Evolutionary conservation across 2,113 vertebrate genomes (phyloP), one percentile per base, ranked within the genome.

Genomic region (Callipepla squamata): DNA sequence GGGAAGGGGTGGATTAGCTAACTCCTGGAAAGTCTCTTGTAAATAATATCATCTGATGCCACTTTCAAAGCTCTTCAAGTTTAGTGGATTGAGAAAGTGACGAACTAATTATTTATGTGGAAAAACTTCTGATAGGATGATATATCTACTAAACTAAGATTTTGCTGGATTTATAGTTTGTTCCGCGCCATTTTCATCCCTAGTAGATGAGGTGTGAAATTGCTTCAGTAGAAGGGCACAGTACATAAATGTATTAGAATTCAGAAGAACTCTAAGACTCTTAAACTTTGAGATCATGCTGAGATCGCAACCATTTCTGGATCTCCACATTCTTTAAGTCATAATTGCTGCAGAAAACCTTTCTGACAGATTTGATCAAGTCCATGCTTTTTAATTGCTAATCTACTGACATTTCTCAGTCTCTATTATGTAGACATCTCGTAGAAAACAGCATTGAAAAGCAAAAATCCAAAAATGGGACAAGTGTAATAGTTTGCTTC

Each of bases 141-240:
- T 90, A 16, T 78, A 95, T 63, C 80, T 87, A 92, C 76, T 86
- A 51, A 91, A 75, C 61, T 45, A 78, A 80, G 38, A 80, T 88
- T 93, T 66, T 55, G 51, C 73, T 86, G 82, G 92, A 95, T 96
- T 95, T 96, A 95, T 92, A 90, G 90, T 95, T 96, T 94, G 93
- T 80, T 96, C 93, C 51, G 65, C 92, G 83, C 80, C 93, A 94
- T 93, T 96, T 90, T 93, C 85, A 93, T 96, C 76, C 80, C 93
- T 23, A 90, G 90, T 86, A 96, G 93, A 96, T 95, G 96, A 96
- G 90, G 93, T 96, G 96, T 96, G 96, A 96, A 96, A 96, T 96
- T 96, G 90, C 85, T 86, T 94, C 92, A 84, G 73, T 8, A 51
- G 95, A 93, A 88, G 77, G 92, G 84, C 40, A 44, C 76, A 38